Base-by-base conservation (phyloP, 2,888 invertebrate species). In the Drosophila anomelani region DNA sequence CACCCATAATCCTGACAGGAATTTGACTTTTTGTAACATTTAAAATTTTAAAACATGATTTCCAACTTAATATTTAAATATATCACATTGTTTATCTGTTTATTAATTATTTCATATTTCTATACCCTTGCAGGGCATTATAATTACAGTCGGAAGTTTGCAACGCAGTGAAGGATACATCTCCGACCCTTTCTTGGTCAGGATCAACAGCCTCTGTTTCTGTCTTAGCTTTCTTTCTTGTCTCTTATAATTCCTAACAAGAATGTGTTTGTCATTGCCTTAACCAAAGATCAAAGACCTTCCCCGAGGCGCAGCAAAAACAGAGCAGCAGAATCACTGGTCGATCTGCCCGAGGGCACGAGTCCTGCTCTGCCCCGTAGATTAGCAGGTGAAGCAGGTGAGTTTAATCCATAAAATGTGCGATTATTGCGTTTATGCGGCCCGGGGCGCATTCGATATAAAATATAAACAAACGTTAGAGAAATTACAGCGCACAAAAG, bases 381-480 rank as follows among this genome's bases (percentile, higher is more conserved):
- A 89, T 88, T 88, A 88, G 79, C 85, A 78, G 76, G 61, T 49
- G 49, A 69, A 73, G 70, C 88, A 90, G 89, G 88, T 90, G 88
- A 88, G 83, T 90, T 88, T 88, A 88, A 88, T 88, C 88, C 88
- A 87, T 86, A 90, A 88, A 89, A 90, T 88, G 81, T 90, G 85
- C 85, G 90, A 90, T 88, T 88, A 90, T 85, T 85, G 83, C 89
- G 85, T 90, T 86, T 89, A 89, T 85, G 89, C 83, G 77, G 80
- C 87, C 81, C 74, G 60, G 74, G 79, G 88, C 77, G 69, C 75
- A 80, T 87, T 78, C 79, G 58, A 87, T 81, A 85, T 87, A 85
- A 85, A 87, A 84, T 88, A 88, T 88, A 85, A 90, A 88, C 85
- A 85, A 83, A 79, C 77, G 76, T 82, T 89, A 86, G 79, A 89